Conservation (phyloP, 64 coral and sea anemone species). For the Porites lutea region DNA sequence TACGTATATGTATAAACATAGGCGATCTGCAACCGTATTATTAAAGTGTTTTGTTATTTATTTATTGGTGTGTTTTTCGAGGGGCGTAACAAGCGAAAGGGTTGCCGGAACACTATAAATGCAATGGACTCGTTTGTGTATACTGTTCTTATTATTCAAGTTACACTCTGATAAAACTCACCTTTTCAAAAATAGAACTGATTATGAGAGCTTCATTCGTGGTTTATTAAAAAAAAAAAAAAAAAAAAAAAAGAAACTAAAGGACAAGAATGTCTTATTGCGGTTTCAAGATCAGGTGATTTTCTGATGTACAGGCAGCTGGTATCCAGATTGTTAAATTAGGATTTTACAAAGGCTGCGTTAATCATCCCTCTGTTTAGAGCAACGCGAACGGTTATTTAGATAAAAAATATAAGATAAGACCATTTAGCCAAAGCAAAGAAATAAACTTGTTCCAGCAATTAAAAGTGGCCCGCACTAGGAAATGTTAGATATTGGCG, state of each 20-base stretch:
- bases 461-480: neutral
- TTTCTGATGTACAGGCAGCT: constrained; percentile 19
- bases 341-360: constrained; percentile 42
- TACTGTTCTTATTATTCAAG: too few species aligned
- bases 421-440: neutral
- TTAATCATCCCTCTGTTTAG: constrained; percentile 55
- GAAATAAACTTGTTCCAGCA: constrained; percentile 7
- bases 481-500: neutral
- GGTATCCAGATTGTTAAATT: constrained; percentile 37
- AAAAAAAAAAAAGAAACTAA: neutral
- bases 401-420: constrained; percentile 60
- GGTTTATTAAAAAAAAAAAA: neutral
- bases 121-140: too few species aligned
- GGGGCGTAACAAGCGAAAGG: too few species aligned
- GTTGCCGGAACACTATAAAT: too few species aligned
- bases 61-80: too few species aligned
- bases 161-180: too few species aligned
- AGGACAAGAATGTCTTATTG: constrained; percentile 13
- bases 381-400: constrained; percentile 51
- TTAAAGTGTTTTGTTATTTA: too few species aligned
- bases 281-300: neutral
- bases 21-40: too few species aligned
- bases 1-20: too few species aligned
- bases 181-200: too few species aligned
- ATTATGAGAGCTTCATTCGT: too few species aligned